phyloP scores from a whole-genome alignment of 2,888 invertebrate species.

The Himalopsyche tibetana region DNA sequence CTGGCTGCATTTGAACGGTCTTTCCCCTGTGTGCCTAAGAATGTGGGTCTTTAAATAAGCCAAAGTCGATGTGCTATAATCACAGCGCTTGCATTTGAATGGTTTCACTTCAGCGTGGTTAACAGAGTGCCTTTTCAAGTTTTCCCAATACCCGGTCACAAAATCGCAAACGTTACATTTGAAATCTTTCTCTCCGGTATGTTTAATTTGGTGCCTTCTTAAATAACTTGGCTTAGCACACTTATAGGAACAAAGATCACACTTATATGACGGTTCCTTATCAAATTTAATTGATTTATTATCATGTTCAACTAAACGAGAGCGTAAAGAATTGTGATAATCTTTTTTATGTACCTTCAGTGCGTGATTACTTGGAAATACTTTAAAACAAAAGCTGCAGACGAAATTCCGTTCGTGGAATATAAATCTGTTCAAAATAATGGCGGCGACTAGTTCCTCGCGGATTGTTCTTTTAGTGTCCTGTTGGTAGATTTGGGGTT shows the following conservation, averaged over 20 bases:
- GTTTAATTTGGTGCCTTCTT: neutral
- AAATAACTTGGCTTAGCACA: neutral
- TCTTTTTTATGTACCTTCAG: no score
- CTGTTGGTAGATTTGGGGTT: no score
- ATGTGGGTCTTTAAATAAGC: neutral
- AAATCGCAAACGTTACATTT: neutral
- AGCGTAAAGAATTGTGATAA: no score
- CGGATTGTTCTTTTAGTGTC: no score
- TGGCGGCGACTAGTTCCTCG: no score
- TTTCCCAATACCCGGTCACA: neutral
- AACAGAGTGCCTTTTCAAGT: neutral
- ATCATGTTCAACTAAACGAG: no score
- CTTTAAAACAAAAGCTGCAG: no score
- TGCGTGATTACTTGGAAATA: no score
- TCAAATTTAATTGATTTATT: no score
- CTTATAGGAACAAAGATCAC: neutral
- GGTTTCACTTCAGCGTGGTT: slow-evolving; percentile 18
- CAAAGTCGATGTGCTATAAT: neutral
- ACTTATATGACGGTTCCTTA: no score
- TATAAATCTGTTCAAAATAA: no score
- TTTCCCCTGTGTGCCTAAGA: neutral
- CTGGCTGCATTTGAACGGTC: neutral
- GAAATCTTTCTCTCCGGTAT: slow-evolving; percentile 29
- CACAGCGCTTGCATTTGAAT: neutral
- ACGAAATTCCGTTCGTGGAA: no score